Base-by-base conservation (phyloP, 1,140 invertebrate genomes). In the Pissodes strobi region DNA sequence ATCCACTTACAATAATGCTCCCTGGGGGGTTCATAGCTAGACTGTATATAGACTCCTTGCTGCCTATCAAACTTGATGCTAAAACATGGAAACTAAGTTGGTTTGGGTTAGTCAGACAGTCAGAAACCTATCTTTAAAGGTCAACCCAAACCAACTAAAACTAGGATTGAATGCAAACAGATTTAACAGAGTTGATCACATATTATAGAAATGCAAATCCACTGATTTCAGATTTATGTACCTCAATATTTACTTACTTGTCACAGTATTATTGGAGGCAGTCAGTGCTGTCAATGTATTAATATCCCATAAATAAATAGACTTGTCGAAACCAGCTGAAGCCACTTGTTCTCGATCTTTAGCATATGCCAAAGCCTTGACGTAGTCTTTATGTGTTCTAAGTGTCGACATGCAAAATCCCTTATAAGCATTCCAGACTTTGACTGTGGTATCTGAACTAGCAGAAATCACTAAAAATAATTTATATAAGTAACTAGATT, bases 361-460 rank as follows among this genome's bases (percentile, higher is more conserved):
- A 12, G 97, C 97, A 82, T 99, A 99, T 0, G 98, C 97, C 72
- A 99, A 80, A 23, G 95, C 94, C 80, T 98, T 94, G 2, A 99
- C 98, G 82, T 99, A 99, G 78, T 99, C 98, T 74, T 97, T 97
- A 78, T 99, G 97, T 23, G 97, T 99, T 64, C 97, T 82, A 67
- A 99, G 80, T 1, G 95, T 98, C 0, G 94, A 97, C 93, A 98
- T 95, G 77, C 95, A 98, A 77, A 97, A 97, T n/a, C 96, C 97
- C 86, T 98, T 99, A 66, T 97, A 94, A 10, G 96, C 95, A 83
- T 99, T 99, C 98, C 97, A 99, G 51, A 99, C 94, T 84, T 99
- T 99, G 0, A 99, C 95, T 27, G 97, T 99, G 37, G 97, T 99
- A 79, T 99, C 98, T 69, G 94, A 97, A 74, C 96, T 98, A 1